Conservation (phyloP, 64 coral and sea anemone species). For the Astreopora myriophthalma region DNA sequence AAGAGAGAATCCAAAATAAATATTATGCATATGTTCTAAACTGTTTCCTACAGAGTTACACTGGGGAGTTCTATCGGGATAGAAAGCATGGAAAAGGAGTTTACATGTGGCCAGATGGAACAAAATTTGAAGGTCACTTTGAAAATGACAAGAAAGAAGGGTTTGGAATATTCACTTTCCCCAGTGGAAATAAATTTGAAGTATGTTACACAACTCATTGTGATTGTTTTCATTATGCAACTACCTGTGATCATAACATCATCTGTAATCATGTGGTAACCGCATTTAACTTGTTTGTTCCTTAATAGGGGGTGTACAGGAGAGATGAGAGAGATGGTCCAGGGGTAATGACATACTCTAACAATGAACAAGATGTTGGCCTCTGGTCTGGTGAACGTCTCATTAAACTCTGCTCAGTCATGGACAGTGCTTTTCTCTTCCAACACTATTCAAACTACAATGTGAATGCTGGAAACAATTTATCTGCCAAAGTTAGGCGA, state of each 20-base stretch:
- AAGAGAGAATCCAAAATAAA: not conserved
- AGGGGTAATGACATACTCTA: conserved; percentile 79
- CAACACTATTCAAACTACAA: conserved; percentile 97
- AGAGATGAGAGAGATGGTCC: conserved; percentile 82
- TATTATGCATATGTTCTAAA: not conserved
- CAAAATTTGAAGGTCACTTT: conserved; percentile 93
- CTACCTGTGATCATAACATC: too few relatives aligned
- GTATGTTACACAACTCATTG: conserved; percentile 42
- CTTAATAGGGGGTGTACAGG: conserved; percentile 78
- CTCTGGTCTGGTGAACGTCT: conserved; percentile 81
- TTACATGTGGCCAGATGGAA: conserved; percentile 92
- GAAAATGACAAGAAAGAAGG: conserved; percentile 95
- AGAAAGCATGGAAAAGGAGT: conserved; percentile 85
- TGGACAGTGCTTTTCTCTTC: conserved; percentile 97
- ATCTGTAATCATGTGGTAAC: too few relatives aligned
- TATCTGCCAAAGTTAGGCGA: conserved; percentile 75
- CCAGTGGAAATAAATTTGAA: conserved; percentile 94
- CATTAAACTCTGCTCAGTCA: conserved; percentile 94
- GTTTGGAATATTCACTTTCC: conserved; percentile 86
- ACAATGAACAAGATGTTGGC: conserved; percentile 85
- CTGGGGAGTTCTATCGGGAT: conserved; percentile 82
- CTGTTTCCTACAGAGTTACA: conserved; percentile 67
- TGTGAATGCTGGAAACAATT: conserved; percentile 89
- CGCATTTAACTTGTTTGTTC: not conserved
- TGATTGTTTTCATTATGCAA: too few relatives aligned